Evolutionary conservation across 2,113 vertebrate species (phyloP).

Genomic region (Pomatostomus ruficeps): DNA sequence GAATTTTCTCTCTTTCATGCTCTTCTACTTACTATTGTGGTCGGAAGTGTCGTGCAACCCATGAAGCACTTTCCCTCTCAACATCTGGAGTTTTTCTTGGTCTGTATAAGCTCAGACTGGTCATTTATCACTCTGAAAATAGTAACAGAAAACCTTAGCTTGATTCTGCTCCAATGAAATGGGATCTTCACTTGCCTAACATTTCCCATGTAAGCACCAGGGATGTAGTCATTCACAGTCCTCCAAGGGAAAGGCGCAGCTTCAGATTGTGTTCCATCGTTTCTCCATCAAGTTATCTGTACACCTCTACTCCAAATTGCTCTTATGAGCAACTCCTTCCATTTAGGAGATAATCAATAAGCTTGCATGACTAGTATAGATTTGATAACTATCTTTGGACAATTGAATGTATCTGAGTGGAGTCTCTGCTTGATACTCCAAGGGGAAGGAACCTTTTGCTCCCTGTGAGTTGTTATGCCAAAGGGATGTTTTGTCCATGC

Average conservation of each 20-base stretch:
- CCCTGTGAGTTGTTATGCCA: background rate
- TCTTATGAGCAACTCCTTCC: background rate
- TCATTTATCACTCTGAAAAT: background rate
- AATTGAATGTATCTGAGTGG: background rate
- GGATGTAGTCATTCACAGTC: background rate
- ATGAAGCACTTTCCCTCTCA: background rate
- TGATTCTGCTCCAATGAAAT: background rate
- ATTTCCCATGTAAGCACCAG: background rate
- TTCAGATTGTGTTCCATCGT: background rate
- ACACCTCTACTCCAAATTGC: accelerated
- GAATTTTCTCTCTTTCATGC: background rate
- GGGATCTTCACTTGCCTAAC: background rate
- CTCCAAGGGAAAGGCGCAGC: background rate
- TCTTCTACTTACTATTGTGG: background rate
- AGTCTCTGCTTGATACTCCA: background rate
- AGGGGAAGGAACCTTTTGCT: background rate
- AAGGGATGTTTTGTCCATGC: background rate
- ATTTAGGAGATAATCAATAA: background rate
- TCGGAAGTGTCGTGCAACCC: background rate
- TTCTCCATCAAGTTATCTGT: background rate
- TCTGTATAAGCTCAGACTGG: background rate
- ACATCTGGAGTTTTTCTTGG: background rate
- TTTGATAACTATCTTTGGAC: background rate
- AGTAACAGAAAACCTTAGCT: background rate
- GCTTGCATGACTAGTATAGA: background rate